Percentiles rank a stretch among this genome's conserved stretches.
Conservation (phyloP, 1,140 invertebrate genomes). For the Colletes latitarsis region DNA sequence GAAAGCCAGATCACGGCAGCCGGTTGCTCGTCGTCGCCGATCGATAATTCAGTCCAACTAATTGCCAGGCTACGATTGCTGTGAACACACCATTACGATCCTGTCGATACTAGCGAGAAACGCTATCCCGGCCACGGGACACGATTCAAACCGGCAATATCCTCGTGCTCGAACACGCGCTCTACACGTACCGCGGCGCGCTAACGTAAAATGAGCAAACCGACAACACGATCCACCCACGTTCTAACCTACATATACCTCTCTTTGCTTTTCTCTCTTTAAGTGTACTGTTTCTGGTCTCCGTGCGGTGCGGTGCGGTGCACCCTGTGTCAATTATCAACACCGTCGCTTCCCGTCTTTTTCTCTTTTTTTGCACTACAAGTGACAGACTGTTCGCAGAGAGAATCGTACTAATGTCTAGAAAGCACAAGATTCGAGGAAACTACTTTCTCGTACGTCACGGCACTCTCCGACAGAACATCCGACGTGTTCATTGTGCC, state of each 20-base stretch:
- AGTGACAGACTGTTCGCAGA: too few species aligned
- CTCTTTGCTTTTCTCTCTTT: background rate
- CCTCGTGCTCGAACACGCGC: conserved; percentile 8
- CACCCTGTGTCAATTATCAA: conserved; percentile 6
- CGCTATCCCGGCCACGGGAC: conserved; percentile 16
- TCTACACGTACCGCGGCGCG: conserved; percentile 1
- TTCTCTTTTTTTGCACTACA: too few species aligned
- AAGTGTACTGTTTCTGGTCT: conserved; percentile 58
- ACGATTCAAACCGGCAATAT: background rate
- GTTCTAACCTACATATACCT: conserved; percentile 67
- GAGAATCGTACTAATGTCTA: too few species aligned
- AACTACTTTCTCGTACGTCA: too few species aligned
- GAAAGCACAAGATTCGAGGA: too few species aligned
- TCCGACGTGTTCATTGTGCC: too few species aligned
- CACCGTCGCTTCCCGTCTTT: too few species aligned
- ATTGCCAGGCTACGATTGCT: conserved; percentile 43
- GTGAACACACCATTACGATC: conserved; percentile 29
- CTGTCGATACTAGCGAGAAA: conserved; percentile 20
- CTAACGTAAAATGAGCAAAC: conserved; percentile 30
- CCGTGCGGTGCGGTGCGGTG: background rate
- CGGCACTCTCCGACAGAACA: too few species aligned
- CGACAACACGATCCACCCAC: conserved; percentile 63
- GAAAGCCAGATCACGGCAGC: conserved; percentile 33
- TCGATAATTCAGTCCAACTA: conserved; percentile 62
- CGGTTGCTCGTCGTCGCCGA: conserved; percentile 23